These are phyloP conservation scores for Drosophila setifemur DNA, from an alignment of 1,140 invertebrate genomes.

Conservation along the genomic window DNA sequence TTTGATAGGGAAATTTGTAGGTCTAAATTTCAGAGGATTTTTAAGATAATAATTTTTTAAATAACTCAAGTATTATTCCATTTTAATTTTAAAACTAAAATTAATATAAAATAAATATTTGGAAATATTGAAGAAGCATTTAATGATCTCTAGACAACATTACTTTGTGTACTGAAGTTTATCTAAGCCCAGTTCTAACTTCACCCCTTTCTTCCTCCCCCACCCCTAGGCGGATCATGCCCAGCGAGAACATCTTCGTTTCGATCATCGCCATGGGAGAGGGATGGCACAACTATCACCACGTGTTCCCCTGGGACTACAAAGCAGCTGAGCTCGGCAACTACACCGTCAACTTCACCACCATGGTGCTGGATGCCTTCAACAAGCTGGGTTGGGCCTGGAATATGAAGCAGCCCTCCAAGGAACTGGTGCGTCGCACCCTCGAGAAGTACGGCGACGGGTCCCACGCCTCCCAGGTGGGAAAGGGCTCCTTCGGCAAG, in stretches of 20 bases:
- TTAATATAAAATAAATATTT: no score
- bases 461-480: slow-evolving; percentile 79
- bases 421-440: slow-evolving; percentile 84
- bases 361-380: slow-evolving; percentile 88
- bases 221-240: slow-evolving; percentile 85
- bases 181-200: no score
- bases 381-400: slow-evolving; percentile 91
- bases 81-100: no score
- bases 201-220: background rate
- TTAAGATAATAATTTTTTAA: no score
- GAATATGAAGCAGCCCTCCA: slow-evolving; percentile 87
- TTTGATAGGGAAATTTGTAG: no score
- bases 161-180: no score
- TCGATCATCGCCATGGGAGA: slow-evolving; percentile 86
- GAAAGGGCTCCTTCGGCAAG: background rate
- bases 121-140: no score
- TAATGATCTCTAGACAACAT: no score
- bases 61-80: no score
- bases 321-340: slow-evolving; percentile 86
- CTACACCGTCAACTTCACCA: slow-evolving; percentile 80
- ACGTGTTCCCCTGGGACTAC: slow-evolving; percentile 92
- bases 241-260: slow-evolving; percentile 86
- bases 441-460: slow-evolving; percentile 86
- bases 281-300: slow-evolving; percentile 97
- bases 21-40: no score